These are phyloP conservation scores for Urocynchramus pylzowi DNA, from an alignment of 2,113 vertebrate genomes.

Conservation along the genomic window DNA sequence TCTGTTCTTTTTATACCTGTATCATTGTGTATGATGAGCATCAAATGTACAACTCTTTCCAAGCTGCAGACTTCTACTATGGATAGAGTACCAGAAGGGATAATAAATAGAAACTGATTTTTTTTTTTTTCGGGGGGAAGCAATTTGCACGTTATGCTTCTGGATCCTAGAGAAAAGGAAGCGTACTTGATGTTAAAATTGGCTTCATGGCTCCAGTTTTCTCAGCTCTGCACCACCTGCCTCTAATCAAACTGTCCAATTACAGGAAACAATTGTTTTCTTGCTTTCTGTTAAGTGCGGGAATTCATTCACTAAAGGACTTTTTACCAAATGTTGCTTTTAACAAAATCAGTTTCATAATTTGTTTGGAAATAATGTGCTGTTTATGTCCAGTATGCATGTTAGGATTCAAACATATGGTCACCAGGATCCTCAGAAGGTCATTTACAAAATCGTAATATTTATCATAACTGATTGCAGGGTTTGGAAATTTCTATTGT, in stretches of 20 bases:
- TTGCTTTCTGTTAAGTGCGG: slow-evolving; percentile 74
- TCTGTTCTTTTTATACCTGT: background rate
- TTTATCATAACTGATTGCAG: slow-evolving; percentile 14
- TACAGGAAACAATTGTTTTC: slow-evolving; percentile 78
- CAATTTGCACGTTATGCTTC: slow-evolving; percentile 64
- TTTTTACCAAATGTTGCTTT: slow-evolving; percentile 63
- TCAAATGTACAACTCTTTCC: background rate
- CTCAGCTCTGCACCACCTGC: slow-evolving; percentile 71
- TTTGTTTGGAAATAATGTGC: slow-evolving; percentile 11
- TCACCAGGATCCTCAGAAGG: background rate
- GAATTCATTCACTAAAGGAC: slow-evolving; percentile 66
- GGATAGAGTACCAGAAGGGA: slow-evolving; percentile 38
- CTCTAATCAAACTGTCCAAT: slow-evolving; percentile 81
- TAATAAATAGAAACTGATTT: slow-evolving; percentile 63
- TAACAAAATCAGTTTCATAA: slow-evolving; percentile 24
- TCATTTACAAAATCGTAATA: background rate
- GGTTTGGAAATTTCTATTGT: background rate
- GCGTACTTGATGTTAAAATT: slow-evolving; percentile 65
- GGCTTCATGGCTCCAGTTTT: slow-evolving; percentile 64
- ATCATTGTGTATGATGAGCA: background rate
- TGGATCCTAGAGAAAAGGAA: slow-evolving; percentile 64
- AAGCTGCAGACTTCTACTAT: background rate
- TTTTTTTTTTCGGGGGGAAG: background rate
- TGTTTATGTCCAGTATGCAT: background rate
- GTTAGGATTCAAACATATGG: background rate